phyloP scores from a whole-genome alignment of 1,140 invertebrate genomes.

The Cardiocondyla obscurior region DNA sequence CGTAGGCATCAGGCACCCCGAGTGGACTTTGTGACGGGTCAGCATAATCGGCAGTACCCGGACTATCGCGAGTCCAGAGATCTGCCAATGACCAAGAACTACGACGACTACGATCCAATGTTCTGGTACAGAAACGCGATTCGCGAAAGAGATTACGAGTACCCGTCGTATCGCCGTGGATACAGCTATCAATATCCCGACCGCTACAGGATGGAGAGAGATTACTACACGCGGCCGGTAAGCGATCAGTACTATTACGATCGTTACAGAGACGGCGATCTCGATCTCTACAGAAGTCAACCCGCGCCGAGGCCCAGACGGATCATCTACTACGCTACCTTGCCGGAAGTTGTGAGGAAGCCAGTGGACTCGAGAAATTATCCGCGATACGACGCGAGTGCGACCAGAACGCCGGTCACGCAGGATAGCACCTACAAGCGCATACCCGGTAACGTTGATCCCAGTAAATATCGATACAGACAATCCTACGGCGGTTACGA shows the following conservation, averaged over 20 bases:
- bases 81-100: slow-evolving; percentile 61
- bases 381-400: slow-evolving; percentile 50
- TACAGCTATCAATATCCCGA: slow-evolving; percentile 73
- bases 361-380: slow-evolving; percentile 79
- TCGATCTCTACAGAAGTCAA: slow-evolving; percentile 76
- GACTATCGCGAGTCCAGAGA: slow-evolving; percentile 76
- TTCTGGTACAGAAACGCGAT: slow-evolving; percentile 70
- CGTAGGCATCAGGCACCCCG: slow-evolving; percentile 70
- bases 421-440: slow-evolving; percentile 68
- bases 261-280: slow-evolving; percentile 72
- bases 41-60: slow-evolving; percentile 66
- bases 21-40: slow-evolving; percentile 78
- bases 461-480: slow-evolving; percentile 68
- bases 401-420: slow-evolving; percentile 38
- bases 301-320: slow-evolving; percentile 78
- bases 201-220: slow-evolving; percentile 74
- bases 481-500: slow-evolving; percentile 68
- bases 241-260: slow-evolving; percentile 64
- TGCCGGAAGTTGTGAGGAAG: slow-evolving; percentile 82
- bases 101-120: slow-evolving; percentile 76
- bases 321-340: slow-evolving; percentile 84
- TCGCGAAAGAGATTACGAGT: slow-evolving; percentile 74
- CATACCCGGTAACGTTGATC: slow-evolving; percentile 66
- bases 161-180: slow-evolving; percentile 61
- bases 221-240: slow-evolving; percentile 68